Conservation (phyloP, 1,140 invertebrate species). For the Magallana ariakensis region DNA sequence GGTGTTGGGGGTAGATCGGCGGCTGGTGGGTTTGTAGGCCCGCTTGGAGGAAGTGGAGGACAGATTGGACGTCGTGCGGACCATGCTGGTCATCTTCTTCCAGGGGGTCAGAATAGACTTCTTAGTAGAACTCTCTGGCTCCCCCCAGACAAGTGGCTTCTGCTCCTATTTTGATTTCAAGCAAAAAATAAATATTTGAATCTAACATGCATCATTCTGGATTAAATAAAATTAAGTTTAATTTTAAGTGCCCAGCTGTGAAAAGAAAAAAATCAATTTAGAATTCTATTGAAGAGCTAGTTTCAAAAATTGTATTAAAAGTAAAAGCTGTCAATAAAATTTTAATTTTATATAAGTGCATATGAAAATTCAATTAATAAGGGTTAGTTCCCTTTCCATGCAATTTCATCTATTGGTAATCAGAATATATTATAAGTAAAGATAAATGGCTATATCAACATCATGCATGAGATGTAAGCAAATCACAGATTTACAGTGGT, state of each 20-base stretch:
- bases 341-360: too few relatives aligned
- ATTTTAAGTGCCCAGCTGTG: too few relatives aligned
- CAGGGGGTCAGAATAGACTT: constrained; percentile 29
- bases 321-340: too few relatives aligned
- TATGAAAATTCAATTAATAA: not conserved
- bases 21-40: not conserved
- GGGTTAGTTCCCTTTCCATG: not conserved
- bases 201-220: too few relatives aligned
- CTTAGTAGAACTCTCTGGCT: not conserved
- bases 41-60: constrained; percentile 40
- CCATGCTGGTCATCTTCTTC: constrained; percentile 47
- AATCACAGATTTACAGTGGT: too few relatives aligned
- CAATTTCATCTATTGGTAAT: not conserved
- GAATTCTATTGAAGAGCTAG: too few relatives aligned
- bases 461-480: too few relatives aligned
- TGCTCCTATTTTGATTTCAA: not conserved
- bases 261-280: too few relatives aligned
- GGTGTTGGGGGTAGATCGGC: constrained; percentile 49
- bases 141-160: constrained; percentile 48
- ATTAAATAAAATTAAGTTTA: too few relatives aligned
- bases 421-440: too few relatives aligned
- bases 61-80: constrained; percentile 46
- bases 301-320: too few relatives aligned
- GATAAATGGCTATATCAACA: too few relatives aligned
- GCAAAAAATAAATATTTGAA: not conserved